A percentile compares a stretch with the other conserved stretches of the same genome.
Evolutionary conservation across 2,797 vertebrate species (phyloP).

Genomic region (Galaxias olidus): DNA sequence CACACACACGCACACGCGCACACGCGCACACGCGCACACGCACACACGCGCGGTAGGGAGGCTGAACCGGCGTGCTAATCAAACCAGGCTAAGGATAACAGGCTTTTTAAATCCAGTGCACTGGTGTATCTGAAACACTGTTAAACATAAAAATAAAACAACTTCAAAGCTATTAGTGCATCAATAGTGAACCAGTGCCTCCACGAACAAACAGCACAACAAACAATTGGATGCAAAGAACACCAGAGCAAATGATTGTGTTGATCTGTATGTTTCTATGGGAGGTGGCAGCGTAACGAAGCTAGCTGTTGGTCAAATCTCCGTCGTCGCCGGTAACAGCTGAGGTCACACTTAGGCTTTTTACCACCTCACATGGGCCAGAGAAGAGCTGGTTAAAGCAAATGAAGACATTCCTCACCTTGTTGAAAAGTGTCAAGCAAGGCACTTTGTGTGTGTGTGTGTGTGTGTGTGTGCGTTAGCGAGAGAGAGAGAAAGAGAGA

Average conservation of each 20-base stretch:
- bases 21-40: no score
- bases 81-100: no score
- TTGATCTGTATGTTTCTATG: neutral
- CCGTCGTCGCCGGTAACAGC: conserved; percentile 7
- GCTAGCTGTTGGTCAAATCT: conserved; percentile 29
- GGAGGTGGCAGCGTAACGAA: neutral
- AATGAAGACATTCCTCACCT: conserved; percentile 62
- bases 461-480: conserved; percentile 12
- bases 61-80: no score
- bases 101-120: no score
- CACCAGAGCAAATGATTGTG: neutral
- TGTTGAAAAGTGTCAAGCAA: conserved; percentile 51
- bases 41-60: no score
- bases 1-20: no score
- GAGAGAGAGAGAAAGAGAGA: conserved; percentile 5
- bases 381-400: conserved; percentile 50
- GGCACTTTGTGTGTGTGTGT: conserved; percentile 26
- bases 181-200: no score
- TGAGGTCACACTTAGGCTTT: conserved; percentile 30
- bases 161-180: no score
- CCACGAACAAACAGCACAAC: no score
- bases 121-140: no score
- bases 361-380: conserved; percentile 46
- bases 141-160: no score
- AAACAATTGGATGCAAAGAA: neutral